A percentile compares a stretch with the other conserved stretches of the same genome.
Evolutionary conservation across 1,140 invertebrate genomes (phyloP).

Genomic region (Tetranychus cinnabarinus): DNA sequence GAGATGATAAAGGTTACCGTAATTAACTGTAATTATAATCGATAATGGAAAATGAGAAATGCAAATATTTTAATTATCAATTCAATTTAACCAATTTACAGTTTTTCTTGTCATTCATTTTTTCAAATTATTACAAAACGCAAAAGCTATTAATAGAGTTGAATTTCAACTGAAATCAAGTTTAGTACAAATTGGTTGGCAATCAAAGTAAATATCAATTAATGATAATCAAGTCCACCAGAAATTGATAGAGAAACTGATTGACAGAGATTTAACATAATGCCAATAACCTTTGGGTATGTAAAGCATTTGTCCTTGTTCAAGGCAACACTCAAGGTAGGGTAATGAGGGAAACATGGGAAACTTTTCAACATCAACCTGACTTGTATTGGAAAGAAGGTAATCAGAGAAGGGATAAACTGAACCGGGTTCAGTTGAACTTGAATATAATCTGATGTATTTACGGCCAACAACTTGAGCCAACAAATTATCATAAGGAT

Average conservation of each 20-base stretch:
- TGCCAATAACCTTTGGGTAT: conserved; percentile 36
- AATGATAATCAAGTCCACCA: conserved; percentile 22
- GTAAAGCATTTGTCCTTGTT: conserved; percentile 30
- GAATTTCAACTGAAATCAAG: no score
- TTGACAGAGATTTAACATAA: conserved; percentile 29
- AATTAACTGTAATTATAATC: no score
- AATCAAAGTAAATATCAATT: no score
- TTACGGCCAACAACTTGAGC: conserved; percentile 71
- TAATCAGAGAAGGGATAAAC: conserved; percentile 53
- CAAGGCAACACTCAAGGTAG: conserved; percentile 24
- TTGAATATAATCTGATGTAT: conserved; percentile 51
- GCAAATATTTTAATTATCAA: no score
- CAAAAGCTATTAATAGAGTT: no score
- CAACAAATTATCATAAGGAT: conserved; percentile 84
- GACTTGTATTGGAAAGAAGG: conserved; percentile 48
- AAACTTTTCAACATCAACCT: conserved; percentile 25
- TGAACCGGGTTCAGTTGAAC: conserved; percentile 39
- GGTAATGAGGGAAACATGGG: conserved; percentile 20
- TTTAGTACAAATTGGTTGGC: no score
- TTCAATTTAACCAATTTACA: no score
- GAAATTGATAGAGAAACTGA: conserved; percentile 35
- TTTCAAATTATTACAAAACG: no score
- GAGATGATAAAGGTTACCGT: no score
- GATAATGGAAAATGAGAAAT: no score
- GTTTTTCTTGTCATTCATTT: no score